Evolutionary conservation across 2,888 invertebrate species (phyloP), one percentile per base, ranked within the genome.

Genomic region (Macrosiphum euphorbiae): DNA sequence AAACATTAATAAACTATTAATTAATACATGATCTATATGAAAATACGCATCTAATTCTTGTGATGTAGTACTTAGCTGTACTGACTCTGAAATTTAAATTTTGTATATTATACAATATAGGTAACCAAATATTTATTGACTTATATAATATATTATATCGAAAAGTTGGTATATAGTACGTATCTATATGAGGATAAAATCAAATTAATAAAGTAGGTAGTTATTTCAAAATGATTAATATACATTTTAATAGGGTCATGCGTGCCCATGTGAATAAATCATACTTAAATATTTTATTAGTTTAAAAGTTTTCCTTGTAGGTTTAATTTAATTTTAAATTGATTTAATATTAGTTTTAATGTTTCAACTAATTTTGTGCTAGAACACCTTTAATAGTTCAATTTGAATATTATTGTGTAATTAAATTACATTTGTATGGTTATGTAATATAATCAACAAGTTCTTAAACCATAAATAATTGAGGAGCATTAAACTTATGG

Each of bases 1-100:
- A 91, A 91, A 91, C 84, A 52, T 55, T 84, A 91, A 91, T 91
- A 84, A 90, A 91, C 41, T 84, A 84, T 28, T 84, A 91, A 90
- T 90, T 90, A 84, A 41, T 41, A 84, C 11, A 78, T 78, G 26
- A 84, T 44, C n/a, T 35, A 24, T n/a, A 28, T n/a, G 24, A 28
- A 55, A 26, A 61, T 61, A 58, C 26, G 78, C 35, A 8, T 35
- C 20, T 78, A 7, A 78, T 35, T 78, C n/a, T 67, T n/a, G 7
- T n/a, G 13, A 78, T 78, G 16, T 78, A 35, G 8, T 78, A 78
- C 35, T 35, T 78, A 78, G 1, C 2, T 78, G 16, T 78, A 78
- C 35, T 78, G 16, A 35, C 16, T 78, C 35, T 55, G 7, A 20
- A 78, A 78, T 35, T 35, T 78, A 20, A 78, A 35, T 78, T 78